Percentiles rank a stretch among this genome's conserved stretches.
Evolutionary conservation across 1,140 invertebrate species (phyloP).

Genomic region (Diorhabda carinulata): DNA sequence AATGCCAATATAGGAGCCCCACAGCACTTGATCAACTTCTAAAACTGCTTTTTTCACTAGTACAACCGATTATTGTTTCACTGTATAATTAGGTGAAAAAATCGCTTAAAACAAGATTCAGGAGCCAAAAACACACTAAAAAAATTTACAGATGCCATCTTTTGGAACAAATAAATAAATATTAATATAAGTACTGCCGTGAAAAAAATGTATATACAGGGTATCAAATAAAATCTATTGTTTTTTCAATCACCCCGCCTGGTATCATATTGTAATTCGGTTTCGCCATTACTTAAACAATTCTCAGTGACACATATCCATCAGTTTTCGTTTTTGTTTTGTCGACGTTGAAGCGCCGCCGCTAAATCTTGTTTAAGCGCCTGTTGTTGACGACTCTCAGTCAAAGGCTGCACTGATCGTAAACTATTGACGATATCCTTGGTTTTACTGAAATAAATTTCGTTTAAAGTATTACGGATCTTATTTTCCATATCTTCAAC

Average conservation of each 20-base stretch:
- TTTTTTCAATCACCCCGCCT: not conserved
- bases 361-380: slow-evolving; percentile 84
- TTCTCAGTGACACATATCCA: slow-evolving; percentile 14
- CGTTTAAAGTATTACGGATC: slow-evolving; percentile 95
- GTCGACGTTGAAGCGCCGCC: slow-evolving; percentile 72
- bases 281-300: not conserved
- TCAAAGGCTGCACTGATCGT: slow-evolving; percentile 79
- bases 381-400: slow-evolving; percentile 77
- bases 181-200: not conserved
- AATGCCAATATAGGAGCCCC: too few relatives aligned
- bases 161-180: not conserved
- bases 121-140: not conserved
- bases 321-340: slow-evolving; percentile 60
- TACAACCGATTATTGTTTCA: too few relatives aligned
- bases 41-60: too few relatives aligned
- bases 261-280: not conserved
- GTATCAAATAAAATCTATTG: not conserved
- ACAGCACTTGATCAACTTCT: too few relatives aligned
- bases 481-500: slow-evolving; percentile 99
- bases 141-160: not conserved
- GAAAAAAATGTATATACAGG: not conserved
- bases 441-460: slow-evolving; percentile 99
- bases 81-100: too few relatives aligned
- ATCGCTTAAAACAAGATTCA: too few relatives aligned
- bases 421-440: slow-evolving; percentile 98